phyloP scores from a whole-genome alignment of 1,140 invertebrate species.

The Halesus radiatus region DNA sequence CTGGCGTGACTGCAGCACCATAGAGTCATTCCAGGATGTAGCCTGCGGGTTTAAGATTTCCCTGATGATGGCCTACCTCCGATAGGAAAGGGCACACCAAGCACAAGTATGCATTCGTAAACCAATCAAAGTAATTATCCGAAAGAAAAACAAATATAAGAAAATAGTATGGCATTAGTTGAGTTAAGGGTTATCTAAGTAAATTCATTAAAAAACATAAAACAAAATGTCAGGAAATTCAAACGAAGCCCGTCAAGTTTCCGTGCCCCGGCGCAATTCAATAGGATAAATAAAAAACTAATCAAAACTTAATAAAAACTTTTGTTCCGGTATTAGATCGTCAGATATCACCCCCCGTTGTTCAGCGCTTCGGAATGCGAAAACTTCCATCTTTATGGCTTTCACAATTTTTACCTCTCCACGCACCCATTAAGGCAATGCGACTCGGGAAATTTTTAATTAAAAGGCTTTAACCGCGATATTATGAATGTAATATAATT shows the following conservation, averaged over 20 bases:
- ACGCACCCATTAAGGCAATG: constrained; percentile 13
- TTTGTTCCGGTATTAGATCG: constrained; percentile 25
- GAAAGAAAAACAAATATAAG: no score
- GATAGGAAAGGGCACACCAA: no score
- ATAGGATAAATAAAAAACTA: constrained; percentile 45
- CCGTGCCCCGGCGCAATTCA: constrained; percentile 32
- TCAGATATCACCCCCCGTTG: constrained; percentile 34
- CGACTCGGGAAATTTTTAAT: constrained; percentile 25
- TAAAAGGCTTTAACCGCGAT: constrained; percentile 31
- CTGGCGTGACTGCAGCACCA: no score
- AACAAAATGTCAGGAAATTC: constrained; percentile 4
- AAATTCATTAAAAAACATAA: constrained; percentile 13
- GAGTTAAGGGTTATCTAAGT: not conserved
- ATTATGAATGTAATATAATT: constrained; percentile 31
- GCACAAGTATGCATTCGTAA: no score
- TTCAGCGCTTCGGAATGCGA: constrained; percentile 26
- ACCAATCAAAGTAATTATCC: no score
- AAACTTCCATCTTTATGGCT: constrained; percentile 42
- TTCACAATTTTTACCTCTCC: constrained; percentile 41
- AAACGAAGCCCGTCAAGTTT: not conserved
- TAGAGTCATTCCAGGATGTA: no score
- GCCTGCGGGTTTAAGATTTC: no score
- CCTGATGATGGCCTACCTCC: no score
- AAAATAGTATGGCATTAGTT: no score
- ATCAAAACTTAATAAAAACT: constrained; percentile 43